Percentiles rank a stretch among this genome's conserved stretches.
phyloP scores from a whole-genome alignment of 2,888 invertebrate genomes.

The Patella depressa region DNA sequence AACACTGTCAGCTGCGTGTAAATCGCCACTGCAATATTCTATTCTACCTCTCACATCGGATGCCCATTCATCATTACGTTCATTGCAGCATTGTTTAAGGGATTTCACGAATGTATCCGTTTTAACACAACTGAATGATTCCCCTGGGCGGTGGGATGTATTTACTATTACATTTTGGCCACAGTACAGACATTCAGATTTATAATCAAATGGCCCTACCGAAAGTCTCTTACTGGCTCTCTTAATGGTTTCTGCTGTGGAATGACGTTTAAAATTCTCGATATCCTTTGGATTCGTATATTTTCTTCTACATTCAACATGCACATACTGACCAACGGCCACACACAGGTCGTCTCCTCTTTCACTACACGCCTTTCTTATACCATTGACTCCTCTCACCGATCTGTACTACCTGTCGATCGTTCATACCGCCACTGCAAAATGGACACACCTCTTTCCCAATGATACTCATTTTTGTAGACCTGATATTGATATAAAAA shows the following conservation, averaged over 20 bases:
- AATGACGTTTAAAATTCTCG: background rate
- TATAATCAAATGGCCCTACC: background rate
- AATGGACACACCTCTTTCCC: too few species aligned
- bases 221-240: background rate
- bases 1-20: background rate
- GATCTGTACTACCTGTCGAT: too few species aligned
- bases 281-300: background rate
- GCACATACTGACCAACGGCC: background rate
- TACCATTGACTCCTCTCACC: too few species aligned
- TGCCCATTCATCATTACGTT: background rate
- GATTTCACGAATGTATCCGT: background rate
- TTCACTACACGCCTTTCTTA: too few species aligned
- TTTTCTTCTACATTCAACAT: background rate
- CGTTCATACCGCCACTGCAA: too few species aligned
- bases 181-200: background rate
- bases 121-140: background rate
- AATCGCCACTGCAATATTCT: background rate
- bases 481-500: too few species aligned
- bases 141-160: background rate
- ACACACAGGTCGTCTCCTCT: background rate
- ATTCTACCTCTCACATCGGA: background rate
- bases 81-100: background rate
- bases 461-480: too few species aligned
- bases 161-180: background rate
- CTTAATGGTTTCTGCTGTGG: background rate